Percentiles rank a stretch among this genome's conserved stretches.
phyloP scores from a whole-genome alignment of 2,888 invertebrate species.

The Tiphia femorata region DNA sequence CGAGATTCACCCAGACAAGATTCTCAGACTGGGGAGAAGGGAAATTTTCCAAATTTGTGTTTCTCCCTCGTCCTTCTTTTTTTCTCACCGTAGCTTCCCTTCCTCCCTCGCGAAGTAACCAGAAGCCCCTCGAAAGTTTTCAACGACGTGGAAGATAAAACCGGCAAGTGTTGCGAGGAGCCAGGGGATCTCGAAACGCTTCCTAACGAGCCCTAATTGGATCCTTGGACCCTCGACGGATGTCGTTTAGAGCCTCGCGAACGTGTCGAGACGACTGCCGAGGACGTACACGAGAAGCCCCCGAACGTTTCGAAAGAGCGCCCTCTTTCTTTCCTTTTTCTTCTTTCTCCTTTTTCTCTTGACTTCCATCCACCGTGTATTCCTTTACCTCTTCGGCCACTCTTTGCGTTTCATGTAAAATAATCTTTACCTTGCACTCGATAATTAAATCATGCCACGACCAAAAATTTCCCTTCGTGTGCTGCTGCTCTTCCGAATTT shows the following conservation, averaged over 20 bases:
- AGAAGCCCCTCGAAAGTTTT: no score
- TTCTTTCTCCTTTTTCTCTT: background rate
- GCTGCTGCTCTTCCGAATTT: no score
- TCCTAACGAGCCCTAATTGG: constrained; percentile 55
- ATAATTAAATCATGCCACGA: no score
- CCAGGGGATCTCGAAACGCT: constrained; percentile 29
- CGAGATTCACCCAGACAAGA: no score
- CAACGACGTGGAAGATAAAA: no score
- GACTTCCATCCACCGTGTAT: background rate
- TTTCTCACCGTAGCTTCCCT: background rate
- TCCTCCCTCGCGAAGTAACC: background rate
- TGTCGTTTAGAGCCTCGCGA: constrained; percentile 32
- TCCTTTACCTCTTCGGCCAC: background rate
- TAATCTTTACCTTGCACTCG: no score
- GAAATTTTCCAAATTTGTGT: no score
- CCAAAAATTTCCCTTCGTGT: no score
- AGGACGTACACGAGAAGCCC: no score
- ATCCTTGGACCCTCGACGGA: constrained; percentile 35
- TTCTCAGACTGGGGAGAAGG: no score
- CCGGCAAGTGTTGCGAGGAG: no score
- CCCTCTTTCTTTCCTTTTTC: background rate
- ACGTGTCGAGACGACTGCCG: no score
- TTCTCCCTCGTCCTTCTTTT: background rate
- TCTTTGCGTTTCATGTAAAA: background rate
- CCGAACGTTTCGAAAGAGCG: constrained; percentile 5